Evolutionary conservation across 2,797 vertebrate genomes (phyloP), one percentile per base, ranked within the genome.

Genomic region (Dryobates pubescens): DNA sequence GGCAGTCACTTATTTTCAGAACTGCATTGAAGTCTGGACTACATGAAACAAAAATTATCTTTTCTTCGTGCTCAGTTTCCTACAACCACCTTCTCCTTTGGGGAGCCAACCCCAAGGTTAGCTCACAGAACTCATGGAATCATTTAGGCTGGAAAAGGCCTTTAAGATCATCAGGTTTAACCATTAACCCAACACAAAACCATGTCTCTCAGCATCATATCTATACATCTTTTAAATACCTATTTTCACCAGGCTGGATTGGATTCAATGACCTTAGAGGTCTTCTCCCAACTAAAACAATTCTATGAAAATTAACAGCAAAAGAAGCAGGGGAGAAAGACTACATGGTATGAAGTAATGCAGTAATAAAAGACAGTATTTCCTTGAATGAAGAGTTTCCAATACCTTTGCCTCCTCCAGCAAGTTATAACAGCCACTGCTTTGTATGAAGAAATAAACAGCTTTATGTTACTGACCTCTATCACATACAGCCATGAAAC

Each of bases 401-500:
- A 71, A 9, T 72, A 34, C 53, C 57, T 92, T 79, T 15, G 54
- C 78, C 93, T 72, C 10, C 17, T 72, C 10, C 17, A 91, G 86
- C 90, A 81, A 87, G 64, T 89, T 73, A 56, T 71, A 91, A 84
- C 68, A 89, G 87, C 32, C 11, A 2, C 61, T 78, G 83, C 78
- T 92, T 70, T 72, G 59, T 68, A 62, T 27, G 65, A 73, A 89
- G 80, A 73, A 94, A 92, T 88, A 68, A 95, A 81, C 70, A 90
- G 69, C 57, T 88, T 86, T 69, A 86, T 92, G 82, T 27, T 68
- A 61, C 88, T 88, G 82, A 92, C 90, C 82, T 88, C 82, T 56
- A 78, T 86, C 82, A 63, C 72, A 78, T 6, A 43, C 0, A 76
- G 92, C 91, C 90, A 32, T 54, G 71, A 91, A 94, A 94, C 86